phyloP scores from a whole-genome alignment of 2,113 vertebrate genomes.

The Gnathochromis pfefferi region DNA sequence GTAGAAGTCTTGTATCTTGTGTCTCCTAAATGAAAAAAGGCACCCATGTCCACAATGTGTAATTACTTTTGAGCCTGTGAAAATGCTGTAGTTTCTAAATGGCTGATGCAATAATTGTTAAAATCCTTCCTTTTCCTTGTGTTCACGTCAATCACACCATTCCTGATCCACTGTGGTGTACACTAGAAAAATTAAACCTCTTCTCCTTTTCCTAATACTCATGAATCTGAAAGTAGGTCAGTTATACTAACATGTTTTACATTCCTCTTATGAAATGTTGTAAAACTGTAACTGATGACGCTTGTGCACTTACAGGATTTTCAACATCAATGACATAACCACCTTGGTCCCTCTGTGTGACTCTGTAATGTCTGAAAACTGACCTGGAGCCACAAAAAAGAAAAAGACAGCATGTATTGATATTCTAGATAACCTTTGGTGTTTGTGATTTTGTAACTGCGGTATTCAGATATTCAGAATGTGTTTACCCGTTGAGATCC shows the following conservation, averaged over 20 bases:
- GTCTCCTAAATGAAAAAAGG: not conserved
- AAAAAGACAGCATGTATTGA: not conserved
- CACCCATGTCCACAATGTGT: not conserved
- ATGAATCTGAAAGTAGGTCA: not conserved
- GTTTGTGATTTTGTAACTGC: not conserved
- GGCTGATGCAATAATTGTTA: not conserved
- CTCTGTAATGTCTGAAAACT: slow-evolving; percentile 80
- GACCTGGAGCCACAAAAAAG: slow-evolving; percentile 18
- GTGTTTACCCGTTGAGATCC: slow-evolving; percentile 72
- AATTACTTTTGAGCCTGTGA: not conserved
- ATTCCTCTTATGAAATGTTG: not conserved
- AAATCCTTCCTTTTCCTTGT: not conserved
- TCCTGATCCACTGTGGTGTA: not conserved
- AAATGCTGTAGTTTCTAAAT: not conserved
- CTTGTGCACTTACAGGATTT: slow-evolving; percentile 72
- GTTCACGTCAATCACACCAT: not conserved
- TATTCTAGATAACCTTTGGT: not conserved
- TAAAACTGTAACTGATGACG: not conserved
- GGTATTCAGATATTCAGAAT: not conserved
- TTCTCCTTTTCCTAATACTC: not conserved
- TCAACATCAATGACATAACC: slow-evolving; percentile 81
- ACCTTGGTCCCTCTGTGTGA: slow-evolving; percentile 69
- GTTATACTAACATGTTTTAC: not conserved
- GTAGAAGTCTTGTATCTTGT: not conserved
- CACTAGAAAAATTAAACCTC: not conserved